Conservation (phyloP, 2,797 vertebrate genomes). For the Chromobotia macracanthus region DNA sequence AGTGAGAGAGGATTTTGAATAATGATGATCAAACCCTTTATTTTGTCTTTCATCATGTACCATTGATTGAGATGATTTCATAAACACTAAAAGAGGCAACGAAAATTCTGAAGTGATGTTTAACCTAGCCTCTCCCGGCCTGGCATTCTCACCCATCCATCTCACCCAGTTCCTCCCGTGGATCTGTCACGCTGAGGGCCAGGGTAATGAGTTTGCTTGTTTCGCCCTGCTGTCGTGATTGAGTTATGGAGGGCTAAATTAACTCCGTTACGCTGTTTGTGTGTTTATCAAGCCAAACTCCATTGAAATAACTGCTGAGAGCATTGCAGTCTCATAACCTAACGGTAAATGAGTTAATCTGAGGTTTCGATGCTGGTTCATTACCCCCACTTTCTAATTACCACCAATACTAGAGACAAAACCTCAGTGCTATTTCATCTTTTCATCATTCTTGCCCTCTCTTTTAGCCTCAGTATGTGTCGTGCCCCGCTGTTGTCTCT, state of each 20-base stretch:
- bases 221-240: constrained; percentile 22
- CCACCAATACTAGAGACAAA: constrained; percentile 45
- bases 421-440: not conserved
- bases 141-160: constrained; percentile 17
- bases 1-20: constrained; percentile 33
- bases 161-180: constrained; percentile 33
- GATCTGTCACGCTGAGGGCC: constrained; percentile 25
- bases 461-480: not conserved
- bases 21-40: constrained; percentile 37
- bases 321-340: constrained; percentile 20
- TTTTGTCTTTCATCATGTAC: constrained; percentile 40
- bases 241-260: constrained; percentile 28
- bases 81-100: not conserved
- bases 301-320: constrained; percentile 43
- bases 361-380: constrained; percentile 53
- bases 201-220: constrained; percentile 40
- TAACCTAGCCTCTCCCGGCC: constrained; percentile 19
- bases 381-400: constrained; percentile 53
- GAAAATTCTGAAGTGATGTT: not conserved
- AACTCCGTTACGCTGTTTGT: constrained; percentile 8
- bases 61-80: constrained; percentile 11
- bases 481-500: too few species aligned
- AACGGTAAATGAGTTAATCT: constrained; percentile 54
- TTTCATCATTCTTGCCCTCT: constrained; percentile 1
- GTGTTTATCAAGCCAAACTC: constrained; percentile 35